Percentiles rank a stretch among this genome's conserved stretches.
These are phyloP conservation scores for Hemiscyllium ocellatum DNA, from an alignment of 2,113 vertebrate species.

Conservation along the genomic window DNA sequence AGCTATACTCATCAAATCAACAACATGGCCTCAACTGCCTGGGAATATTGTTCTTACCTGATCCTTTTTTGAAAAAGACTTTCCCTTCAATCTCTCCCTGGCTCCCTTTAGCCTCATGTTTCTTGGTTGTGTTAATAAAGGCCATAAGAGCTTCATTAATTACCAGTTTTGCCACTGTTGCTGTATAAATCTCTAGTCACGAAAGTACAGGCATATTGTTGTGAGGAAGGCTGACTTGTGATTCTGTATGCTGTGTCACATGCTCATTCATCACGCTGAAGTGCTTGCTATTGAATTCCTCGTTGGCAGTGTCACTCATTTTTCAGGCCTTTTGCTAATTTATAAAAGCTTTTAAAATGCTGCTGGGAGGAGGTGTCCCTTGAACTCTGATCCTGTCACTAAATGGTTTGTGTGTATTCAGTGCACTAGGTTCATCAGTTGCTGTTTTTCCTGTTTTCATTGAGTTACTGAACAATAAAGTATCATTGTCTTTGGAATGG, in stretches of 20 bases:
- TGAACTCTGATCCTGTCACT: slow-evolving; percentile 56
- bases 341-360: slow-evolving; percentile 55
- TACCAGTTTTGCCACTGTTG: slow-evolving; percentile 45
- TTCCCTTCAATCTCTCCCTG: slow-evolving; percentile 32
- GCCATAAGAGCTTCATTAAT: slow-evolving; percentile 58
- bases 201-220: slow-evolving; percentile 61
- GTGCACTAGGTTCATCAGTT: slow-evolving; percentile 52
- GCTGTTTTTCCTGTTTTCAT: slow-evolving; percentile 51
- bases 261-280: slow-evolving; percentile 63
- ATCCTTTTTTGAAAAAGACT: slow-evolving; percentile 41
- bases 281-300: slow-evolving; percentile 56
- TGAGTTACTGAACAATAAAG: slow-evolving; percentile 46
- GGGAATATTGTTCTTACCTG: slow-evolving; percentile 40
- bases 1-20: slow-evolving; percentile 48
- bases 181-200: slow-evolving; percentile 46
- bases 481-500: background rate
- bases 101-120: slow-evolving; percentile 20
- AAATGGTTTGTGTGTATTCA: slow-evolving; percentile 61
- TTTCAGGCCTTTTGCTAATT: slow-evolving; percentile 55
- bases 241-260: slow-evolving; percentile 59
- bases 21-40: slow-evolving; percentile 43
- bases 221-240: slow-evolving; percentile 65
- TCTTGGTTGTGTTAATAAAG: slow-evolving; percentile 46
- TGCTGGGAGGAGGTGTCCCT: slow-evolving; percentile 56
- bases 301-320: slow-evolving; percentile 53